Base-by-base conservation (phyloP, 92 coral and sea anemone genomes). In the Pocillopora grandis region DNA sequence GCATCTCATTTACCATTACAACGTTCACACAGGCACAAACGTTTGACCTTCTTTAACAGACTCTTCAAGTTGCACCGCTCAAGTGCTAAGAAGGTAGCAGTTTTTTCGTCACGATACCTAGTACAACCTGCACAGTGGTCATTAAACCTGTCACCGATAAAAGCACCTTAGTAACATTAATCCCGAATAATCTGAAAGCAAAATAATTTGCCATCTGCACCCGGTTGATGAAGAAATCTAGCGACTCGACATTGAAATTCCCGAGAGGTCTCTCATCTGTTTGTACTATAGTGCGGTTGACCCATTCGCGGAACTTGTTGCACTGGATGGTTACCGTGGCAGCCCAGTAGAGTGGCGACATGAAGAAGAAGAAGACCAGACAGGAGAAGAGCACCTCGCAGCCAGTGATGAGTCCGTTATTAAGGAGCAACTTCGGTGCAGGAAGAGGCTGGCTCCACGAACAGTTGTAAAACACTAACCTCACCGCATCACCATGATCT, bases 341-440 rank as follows among this genome's bases (percentile, higher is more conserved):
- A 75, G 87, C 87, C 90, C 90, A 87, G 58, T 56, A 81, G 63
- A 87, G 82, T 12, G 90, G 90, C 5, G 83, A 81, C 71, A 78
- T 66, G 71, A 87, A 87, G 61, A 87, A 78, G 71, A 87, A 87
- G 74, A 87, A 87, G 20, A 87, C 90, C 36, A 87, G 71, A 15
- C 62, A 5, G 23, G 90, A 81, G 64, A 87, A 87, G 62, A 87
- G 81, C 58, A 87, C 49, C 52, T 87, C 90, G 37, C 90, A 81
- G 69, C 48, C 23, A n/a, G 73, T 87, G 57, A 87, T 81, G 27
- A 87, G 62, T 5, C 66, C 63, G 52, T 52, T 65, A 19, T 82
- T 59, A 8, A 87, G 58, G n/a, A 59, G 16, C 12, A 87, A 57
- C 62, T 36, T 58, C 16, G 84, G 83, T 11, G 78, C 71, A 9